Evolutionary conservation across 1,140 invertebrate species (phyloP).

Genomic region (Caenorhabditis briggsae): DNA sequence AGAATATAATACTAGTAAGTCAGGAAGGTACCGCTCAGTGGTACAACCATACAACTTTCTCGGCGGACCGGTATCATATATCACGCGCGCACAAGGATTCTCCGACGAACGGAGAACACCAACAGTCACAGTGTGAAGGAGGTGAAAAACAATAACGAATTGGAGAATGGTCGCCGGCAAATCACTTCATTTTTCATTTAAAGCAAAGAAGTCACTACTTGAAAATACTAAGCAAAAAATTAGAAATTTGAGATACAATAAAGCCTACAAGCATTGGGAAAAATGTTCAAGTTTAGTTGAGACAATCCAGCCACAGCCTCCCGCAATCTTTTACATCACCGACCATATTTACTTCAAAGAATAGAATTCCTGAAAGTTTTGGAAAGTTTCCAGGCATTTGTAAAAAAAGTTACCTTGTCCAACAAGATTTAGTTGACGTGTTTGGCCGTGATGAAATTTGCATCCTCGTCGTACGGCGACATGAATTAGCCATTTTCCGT

Average conservation of each 20-base stretch:
- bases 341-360: slow-evolving; percentile 21
- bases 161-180: background rate
- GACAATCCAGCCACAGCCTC: slow-evolving; percentile 26
- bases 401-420: background rate
- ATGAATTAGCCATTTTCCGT: slow-evolving; percentile 29
- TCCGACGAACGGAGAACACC: slow-evolving; percentile 17
- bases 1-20: background rate
- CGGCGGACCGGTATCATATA: slow-evolving; percentile 23
- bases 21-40: background rate
- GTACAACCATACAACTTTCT: slow-evolving; percentile 8
- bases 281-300: background rate
- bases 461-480: slow-evolving; percentile 25
- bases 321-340: background rate
- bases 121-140: background rate
- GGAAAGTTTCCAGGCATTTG: background rate
- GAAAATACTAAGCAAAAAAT: background rate
- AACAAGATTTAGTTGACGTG: background rate
- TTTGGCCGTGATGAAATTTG: slow-evolving; percentile 35
- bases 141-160: background rate
- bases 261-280: background rate
- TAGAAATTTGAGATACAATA: background rate
- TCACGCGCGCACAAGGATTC: background rate
- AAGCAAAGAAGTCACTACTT: background rate
- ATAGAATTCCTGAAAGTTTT: slow-evolving; percentile 5
- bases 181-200: background rate